Percentiles rank a stretch among this genome's conserved stretches.
Conservation (phyloP, 2,888 invertebrate species). For the Drosophila falleni region DNA sequence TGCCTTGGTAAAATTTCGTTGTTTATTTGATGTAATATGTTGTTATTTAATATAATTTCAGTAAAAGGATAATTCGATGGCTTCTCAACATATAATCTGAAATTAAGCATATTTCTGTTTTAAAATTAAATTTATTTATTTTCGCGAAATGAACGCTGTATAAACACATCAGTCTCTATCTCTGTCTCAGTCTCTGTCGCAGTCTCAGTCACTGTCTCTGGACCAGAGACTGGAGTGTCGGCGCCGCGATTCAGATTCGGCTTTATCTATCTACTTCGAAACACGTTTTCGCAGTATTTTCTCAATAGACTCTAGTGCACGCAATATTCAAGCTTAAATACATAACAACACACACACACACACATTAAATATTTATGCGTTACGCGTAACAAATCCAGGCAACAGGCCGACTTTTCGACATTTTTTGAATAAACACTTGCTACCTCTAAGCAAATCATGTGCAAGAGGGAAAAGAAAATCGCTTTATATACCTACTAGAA, state of each 20-base stretch:
- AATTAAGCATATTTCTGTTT: no score
- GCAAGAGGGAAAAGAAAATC: neutral
- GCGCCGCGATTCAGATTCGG: conserved; percentile 57
- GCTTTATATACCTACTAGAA: neutral
- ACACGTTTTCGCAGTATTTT: conserved; percentile 68
- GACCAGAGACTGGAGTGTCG: conserved; percentile 29
- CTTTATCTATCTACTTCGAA: conserved; percentile 69
- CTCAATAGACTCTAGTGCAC: conserved; percentile 57
- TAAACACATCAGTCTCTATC: neutral
- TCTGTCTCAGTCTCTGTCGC: conserved; percentile 16
- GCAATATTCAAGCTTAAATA: conserved; percentile 34
- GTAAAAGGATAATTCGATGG: no score
- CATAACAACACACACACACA: conserved; percentile 28
- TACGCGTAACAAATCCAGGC: conserved; percentile 49
- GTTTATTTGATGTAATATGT: no score
- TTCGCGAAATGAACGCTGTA: neutral
- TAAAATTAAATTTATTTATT: no score
- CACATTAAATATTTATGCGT: conserved; percentile 27
- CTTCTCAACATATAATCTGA: no score
- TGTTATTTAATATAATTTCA: no score
- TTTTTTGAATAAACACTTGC: conserved; percentile 30
- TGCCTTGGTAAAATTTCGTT: no score
- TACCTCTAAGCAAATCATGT: neutral
- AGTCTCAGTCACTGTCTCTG: conserved; percentile 21
- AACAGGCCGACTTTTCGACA: conserved; percentile 8